Evolutionary conservation across 2,113 vertebrate species (phyloP).

Genomic region (Lampris incognitus): DNA sequence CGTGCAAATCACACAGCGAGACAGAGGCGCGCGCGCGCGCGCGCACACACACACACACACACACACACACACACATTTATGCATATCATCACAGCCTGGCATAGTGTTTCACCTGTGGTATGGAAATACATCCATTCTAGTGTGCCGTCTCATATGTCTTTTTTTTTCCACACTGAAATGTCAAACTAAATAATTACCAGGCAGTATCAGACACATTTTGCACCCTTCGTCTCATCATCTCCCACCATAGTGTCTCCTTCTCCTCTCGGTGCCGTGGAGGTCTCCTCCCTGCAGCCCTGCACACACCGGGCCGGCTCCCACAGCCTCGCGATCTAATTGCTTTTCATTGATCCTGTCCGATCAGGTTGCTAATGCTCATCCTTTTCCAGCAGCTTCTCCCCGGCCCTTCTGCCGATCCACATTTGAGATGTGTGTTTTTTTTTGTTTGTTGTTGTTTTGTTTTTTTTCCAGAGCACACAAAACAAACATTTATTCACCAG

Average conservation of each 20-base stretch:
- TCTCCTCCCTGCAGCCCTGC: conserved; percentile 26
- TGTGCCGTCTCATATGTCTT: no score
- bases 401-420: conserved; percentile 57
- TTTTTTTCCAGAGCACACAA: conserved; percentile 64
- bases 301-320: conserved; percentile 22
- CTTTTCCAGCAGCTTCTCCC: conserved; percentile 65
- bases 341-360: conserved; percentile 84
- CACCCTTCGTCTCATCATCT: conserved; percentile 15
- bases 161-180: neutral
- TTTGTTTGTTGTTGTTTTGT: neutral
- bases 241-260: neutral
- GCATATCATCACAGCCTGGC: conserved; percentile 21
- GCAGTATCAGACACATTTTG: conserved; percentile 25
- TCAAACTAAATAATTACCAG: neutral
- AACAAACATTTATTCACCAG: conserved; percentile 45
- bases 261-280: conserved; percentile 45
- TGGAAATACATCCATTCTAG: neutral
- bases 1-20: conserved; percentile 37
- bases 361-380: conserved; percentile 78
- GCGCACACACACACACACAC: conserved; percentile 26
- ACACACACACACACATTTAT: conserved; percentile 42
- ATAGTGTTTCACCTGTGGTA: conserved; percentile 17
- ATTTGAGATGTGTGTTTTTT: conserved; percentile 67
- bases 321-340: conserved; percentile 78
- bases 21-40: conserved; percentile 34